A percentile compares a stretch with the other conserved stretches of the same genome.
Evolutionary conservation across 1,140 invertebrate genomes (phyloP).

Genomic region (Drosophila orosa): DNA sequence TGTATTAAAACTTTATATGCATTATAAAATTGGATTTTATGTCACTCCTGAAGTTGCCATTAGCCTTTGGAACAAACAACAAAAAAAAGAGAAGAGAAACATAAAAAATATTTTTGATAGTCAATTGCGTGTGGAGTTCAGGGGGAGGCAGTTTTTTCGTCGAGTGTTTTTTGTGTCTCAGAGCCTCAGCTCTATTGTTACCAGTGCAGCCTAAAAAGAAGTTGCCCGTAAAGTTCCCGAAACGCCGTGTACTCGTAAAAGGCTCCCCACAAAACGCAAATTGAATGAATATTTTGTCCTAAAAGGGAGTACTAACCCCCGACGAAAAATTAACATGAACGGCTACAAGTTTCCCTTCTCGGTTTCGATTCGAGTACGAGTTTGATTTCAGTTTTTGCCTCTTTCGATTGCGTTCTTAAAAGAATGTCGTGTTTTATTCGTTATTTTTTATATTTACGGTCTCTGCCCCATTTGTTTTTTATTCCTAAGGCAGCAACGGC

Average conservation of each 20-base stretch:
- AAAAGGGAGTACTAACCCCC: slow-evolving; percentile 29
- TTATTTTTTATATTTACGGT: slow-evolving; percentile 45
- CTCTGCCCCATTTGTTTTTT: slow-evolving; percentile 55
- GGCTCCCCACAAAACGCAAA: slow-evolving; percentile 38
- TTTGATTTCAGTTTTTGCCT: slow-evolving; percentile 4
- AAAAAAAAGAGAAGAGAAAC: slow-evolving; percentile 27
- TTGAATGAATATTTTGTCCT: slow-evolving; percentile 65
- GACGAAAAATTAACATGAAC: slow-evolving; percentile 45
- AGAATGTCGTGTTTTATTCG: slow-evolving; percentile 25
- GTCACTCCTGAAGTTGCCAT: slow-evolving; percentile 70
- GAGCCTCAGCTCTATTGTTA: slow-evolving; percentile 29
- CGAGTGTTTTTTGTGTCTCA: slow-evolving; percentile 38
- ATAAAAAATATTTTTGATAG: slow-evolving; percentile 73
- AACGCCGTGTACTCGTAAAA: slow-evolving; percentile 72
- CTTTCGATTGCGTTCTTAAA: slow-evolving; percentile 9
- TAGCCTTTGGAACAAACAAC: slow-evolving; percentile 29
- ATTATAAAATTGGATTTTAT: slow-evolving; percentile 82
- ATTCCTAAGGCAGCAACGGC: slow-evolving; percentile 17
- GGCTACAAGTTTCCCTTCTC: slow-evolving; percentile 7
- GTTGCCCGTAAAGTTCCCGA: slow-evolving; percentile 51
- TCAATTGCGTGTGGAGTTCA: slow-evolving; percentile 67
- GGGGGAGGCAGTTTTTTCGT: slow-evolving; percentile 50
- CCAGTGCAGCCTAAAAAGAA: background rate
- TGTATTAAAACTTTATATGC: slow-evolving; percentile 81
- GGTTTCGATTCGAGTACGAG: background rate